Conservation (phyloP, 2,888 invertebrate genomes). For the Macrophya annulata region DNA sequence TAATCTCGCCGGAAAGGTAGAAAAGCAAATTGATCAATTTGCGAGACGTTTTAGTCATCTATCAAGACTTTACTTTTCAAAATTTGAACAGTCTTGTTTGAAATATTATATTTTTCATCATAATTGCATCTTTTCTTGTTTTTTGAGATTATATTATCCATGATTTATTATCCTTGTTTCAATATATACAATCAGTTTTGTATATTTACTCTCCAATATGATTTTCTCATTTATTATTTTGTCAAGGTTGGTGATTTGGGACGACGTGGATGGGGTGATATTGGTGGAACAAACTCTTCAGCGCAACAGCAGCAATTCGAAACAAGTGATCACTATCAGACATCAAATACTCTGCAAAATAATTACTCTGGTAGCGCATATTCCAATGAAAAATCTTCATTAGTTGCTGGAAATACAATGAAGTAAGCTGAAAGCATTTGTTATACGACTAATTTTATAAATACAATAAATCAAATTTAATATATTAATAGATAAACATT, state of each 20-base stretch:
- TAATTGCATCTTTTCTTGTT: conserved; percentile 57
- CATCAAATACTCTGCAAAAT: conserved; percentile 72
- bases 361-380: conserved; percentile 65
- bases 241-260: conserved; percentile 85
- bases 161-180: not conserved
- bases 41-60: conserved; percentile 63
- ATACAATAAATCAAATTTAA: not conserved
- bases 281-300: conserved; percentile 82
- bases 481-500: conserved; percentile 14
- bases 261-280: conserved; percentile 85
- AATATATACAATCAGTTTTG: conserved; percentile 22
- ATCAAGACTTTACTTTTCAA: not conserved
- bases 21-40: conserved; percentile 55
- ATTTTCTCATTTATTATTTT: conserved; percentile 17
- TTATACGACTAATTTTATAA: not conserved
- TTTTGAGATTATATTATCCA: conserved; percentile 31
- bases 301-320: conserved; percentile 75
- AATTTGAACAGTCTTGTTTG: not conserved
- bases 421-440: conserved; percentile 17
- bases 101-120: conserved; percentile 12
- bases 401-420: conserved; percentile 66
- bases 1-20: conserved; percentile 85
- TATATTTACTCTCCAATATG: conserved; percentile 49
- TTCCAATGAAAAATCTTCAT: conserved; percentile 75
- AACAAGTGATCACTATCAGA: conserved; percentile 74